phyloP scores from a whole-genome alignment of 2,113 vertebrate species.

The Tachysurus vachellii region DNA sequence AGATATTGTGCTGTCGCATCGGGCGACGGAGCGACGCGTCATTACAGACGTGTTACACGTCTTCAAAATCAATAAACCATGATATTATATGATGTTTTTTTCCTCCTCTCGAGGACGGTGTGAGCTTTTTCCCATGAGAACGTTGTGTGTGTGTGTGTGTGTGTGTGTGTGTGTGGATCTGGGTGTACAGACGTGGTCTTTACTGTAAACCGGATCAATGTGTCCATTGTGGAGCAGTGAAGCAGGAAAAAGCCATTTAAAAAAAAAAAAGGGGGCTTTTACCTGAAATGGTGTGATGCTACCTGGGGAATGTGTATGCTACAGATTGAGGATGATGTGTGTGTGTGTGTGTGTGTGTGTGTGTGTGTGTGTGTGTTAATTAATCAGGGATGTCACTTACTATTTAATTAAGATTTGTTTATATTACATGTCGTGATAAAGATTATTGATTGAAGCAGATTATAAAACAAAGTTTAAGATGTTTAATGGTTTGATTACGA shows the following conservation, averaged over 20 bases:
- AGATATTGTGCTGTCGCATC: constrained; percentile 39
- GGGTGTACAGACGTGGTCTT: constrained; percentile 11
- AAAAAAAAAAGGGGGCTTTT: background rate
- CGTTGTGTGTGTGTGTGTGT: background rate
- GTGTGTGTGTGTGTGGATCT: background rate
- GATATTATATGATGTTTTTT: background rate
- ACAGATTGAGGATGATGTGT: background rate
- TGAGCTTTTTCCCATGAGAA: background rate
- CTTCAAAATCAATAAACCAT: constrained; percentile 27
- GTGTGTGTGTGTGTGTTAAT: background rate
- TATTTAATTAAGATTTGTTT: too few species aligned
- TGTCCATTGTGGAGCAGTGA: constrained; percentile 38
- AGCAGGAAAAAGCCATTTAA: constrained; percentile 48
- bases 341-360: background rate
- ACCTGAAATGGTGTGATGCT: constrained; percentile 33
- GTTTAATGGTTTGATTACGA: too few species aligned
- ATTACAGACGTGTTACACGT: background rate
- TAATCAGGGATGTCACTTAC: too few species aligned
- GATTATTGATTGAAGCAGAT: too few species aligned
- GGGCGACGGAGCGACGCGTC: background rate
- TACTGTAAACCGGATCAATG: constrained; percentile 42
- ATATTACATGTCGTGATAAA: too few species aligned
- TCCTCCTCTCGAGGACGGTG: background rate
- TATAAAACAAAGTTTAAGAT: too few species aligned
- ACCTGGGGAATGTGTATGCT: constrained; percentile 33